Evolutionary conservation across 2,888 invertebrate species (phyloP), one percentile per base, ranked within the genome.

Genomic region (Orthosia incerta): DNA sequence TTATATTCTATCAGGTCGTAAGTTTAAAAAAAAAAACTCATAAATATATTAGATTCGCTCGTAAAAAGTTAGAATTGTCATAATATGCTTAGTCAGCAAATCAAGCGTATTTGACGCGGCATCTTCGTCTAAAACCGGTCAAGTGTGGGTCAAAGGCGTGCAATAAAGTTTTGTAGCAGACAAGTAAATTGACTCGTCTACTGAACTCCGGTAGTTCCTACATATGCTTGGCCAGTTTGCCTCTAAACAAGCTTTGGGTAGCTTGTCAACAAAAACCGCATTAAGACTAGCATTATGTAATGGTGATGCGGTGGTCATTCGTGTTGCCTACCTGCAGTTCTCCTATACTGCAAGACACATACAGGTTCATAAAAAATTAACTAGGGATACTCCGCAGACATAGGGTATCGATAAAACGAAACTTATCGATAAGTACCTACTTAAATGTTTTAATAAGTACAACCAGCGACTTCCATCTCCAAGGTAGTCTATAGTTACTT

Each of bases 61-160:
- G 39, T 62, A 23, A 69, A 69, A 76, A 65, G 39, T 72, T 46
- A 26, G 56, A 62, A 56, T 56, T 72, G 56, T 50, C 72, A 65
- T 63, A 63, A 62, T 59, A 26, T 59, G 51, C 48, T 53, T 71
- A 59, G 39, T 72, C 48, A 65, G 64, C 53, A 74, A 62, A 65
- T 59, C 46, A 72, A 50, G 59, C 56, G 23, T 62, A 63, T 77
- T 63, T 66, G 50, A 55, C 53, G 65, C 46, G 57, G 56, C 62
- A 55, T 62, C 50, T 31, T 61, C 48, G 55, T 71, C 59, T 68
- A 75, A 74, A 69, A 83, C 85, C 74, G 75, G 71, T 75, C 75
- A 82, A 60, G 68, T 66, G 65, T 69, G 74, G 72, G 48, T 71
- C 78, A 72, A 70, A 75, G 61, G 48, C 65, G 50, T 31, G 50